phyloP scores from a whole-genome alignment of 2,113 vertebrate genomes.

The Seriola aureovittata region DNA sequence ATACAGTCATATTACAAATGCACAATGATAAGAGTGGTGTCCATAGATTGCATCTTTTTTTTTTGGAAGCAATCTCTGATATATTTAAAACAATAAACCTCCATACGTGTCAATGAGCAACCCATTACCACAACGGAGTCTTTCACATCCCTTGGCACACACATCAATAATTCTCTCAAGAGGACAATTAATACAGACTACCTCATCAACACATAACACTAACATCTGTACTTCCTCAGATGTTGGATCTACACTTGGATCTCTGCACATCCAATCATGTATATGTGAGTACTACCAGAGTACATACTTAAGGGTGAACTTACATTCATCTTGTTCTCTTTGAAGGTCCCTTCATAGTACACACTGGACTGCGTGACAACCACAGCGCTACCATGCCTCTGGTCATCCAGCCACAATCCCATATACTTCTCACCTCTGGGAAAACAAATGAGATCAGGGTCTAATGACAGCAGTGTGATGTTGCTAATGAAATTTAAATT shows the following conservation, averaged over 20 bases:
- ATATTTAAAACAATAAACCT: not conserved
- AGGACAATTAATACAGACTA: not conserved
- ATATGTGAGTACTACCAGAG: not conserved
- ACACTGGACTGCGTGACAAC: slow-evolving; percentile 95
- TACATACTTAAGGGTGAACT: slow-evolving; percentile 66
- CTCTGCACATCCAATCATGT: not conserved
- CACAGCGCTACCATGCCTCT: slow-evolving; percentile 90
- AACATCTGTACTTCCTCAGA: not conserved
- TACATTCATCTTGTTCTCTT: slow-evolving; percentile 95
- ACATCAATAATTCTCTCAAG: not conserved
- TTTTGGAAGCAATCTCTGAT: not conserved
- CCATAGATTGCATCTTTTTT: not conserved
- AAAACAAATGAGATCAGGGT: not conserved
- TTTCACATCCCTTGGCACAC: not conserved
- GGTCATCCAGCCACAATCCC: slow-evolving; percentile 95
- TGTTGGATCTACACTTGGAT: not conserved
- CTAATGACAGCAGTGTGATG: not conserved
- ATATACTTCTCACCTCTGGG: slow-evolving; percentile 97
- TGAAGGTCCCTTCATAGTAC: slow-evolving; percentile 95
- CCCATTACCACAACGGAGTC: not conserved
- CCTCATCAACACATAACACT: too few relatives aligned
- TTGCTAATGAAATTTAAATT: not conserved
- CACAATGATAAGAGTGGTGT: not conserved
- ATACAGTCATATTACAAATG: not conserved
- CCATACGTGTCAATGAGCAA: not conserved